Percentiles rank a stretch among this genome's conserved stretches.
Evolutionary conservation across 2,888 invertebrate species (phyloP).

Genomic region (Dynastes grantii): DNA sequence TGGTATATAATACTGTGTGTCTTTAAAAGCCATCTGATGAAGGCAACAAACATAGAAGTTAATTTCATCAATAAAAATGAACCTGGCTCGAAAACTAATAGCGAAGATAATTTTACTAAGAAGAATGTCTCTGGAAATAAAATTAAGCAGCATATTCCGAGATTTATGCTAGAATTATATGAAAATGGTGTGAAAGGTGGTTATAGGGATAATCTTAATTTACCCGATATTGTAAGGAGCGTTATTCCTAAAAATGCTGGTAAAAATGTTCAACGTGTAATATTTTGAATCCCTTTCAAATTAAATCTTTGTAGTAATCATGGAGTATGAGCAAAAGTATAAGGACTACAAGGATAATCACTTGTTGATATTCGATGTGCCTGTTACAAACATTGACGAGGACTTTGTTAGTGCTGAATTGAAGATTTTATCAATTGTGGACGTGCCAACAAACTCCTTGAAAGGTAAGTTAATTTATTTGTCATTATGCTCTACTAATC

Average conservation of each 20-base stretch:
- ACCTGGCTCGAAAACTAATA: conserved; percentile 40
- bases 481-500: background rate
- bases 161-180: conserved; percentile 69
- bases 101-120: conserved; percentile 17
- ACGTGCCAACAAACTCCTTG: conserved; percentile 57
- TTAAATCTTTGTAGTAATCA: conserved; percentile 31
- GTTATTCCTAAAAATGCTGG: conserved; percentile 67
- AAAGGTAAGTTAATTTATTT: conserved; percentile 26
- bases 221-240: conserved; percentile 67
- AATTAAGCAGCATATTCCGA: conserved; percentile 64
- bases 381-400: conserved; percentile 64
- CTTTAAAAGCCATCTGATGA: conserved; percentile 54
- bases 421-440: conserved; percentile 66
- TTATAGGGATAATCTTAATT: conserved; percentile 56
- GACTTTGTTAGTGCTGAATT: conserved; percentile 66
- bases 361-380: conserved; percentile 66
- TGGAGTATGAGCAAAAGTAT: conserved; percentile 43
- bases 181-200: conserved; percentile 62
- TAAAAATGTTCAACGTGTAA: conserved; percentile 52
- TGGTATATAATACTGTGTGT: conserved; percentile 59
- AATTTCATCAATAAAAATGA: conserved; percentile 57
- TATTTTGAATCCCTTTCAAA: background rate
- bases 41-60: conserved; percentile 54
- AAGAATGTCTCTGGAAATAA: conserved; percentile 26
- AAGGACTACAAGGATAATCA: conserved; percentile 62